Evolutionary conservation across 2,113 vertebrate genomes (phyloP).

Genomic region (Microtus ochrogaster): DNA sequence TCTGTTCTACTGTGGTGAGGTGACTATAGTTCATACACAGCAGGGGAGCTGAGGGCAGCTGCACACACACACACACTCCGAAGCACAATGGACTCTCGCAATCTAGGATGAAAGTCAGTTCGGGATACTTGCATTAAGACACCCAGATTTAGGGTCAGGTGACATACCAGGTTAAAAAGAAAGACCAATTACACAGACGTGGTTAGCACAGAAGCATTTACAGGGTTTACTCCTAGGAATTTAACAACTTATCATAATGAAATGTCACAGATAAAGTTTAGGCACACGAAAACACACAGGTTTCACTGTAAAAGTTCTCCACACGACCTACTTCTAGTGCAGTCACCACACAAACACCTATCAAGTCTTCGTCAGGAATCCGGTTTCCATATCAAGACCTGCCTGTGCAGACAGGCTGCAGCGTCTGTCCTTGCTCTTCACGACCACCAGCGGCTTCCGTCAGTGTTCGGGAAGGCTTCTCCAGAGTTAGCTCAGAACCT

Average conservation of each 20-base stretch:
- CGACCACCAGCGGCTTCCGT: slow-evolving; percentile 4
- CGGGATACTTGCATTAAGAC: slow-evolving; percentile 29
- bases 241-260: slow-evolving; percentile 64
- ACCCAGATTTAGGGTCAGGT: background rate
- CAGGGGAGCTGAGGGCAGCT: background rate
- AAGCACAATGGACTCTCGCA: background rate
- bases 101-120: slow-evolving; percentile 10
- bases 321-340: slow-evolving; percentile 38
- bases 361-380: background rate
- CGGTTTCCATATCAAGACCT: slow-evolving; percentile 42
- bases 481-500: background rate
- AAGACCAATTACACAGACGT: slow-evolving; percentile 30
- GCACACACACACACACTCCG: no score
- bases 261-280: slow-evolving; percentile 61
- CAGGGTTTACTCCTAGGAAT: slow-evolving; percentile 47
- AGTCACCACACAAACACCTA: slow-evolving; percentile 51
- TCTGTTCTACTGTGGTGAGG: slow-evolving; percentile 46
- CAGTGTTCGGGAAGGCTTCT: slow-evolving; percentile 27
- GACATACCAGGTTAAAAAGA: slow-evolving; percentile 1
- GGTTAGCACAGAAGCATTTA: slow-evolving; percentile 52
- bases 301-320: slow-evolving; percentile 55
- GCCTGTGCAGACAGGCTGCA: slow-evolving; percentile 19
- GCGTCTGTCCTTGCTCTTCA: background rate
- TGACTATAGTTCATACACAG: slow-evolving; percentile 39
- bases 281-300: slow-evolving; percentile 64